These are phyloP conservation scores for Sebastes nivosus DNA, from an alignment of 2,797 vertebrate species.

Conservation along the genomic window DNA sequence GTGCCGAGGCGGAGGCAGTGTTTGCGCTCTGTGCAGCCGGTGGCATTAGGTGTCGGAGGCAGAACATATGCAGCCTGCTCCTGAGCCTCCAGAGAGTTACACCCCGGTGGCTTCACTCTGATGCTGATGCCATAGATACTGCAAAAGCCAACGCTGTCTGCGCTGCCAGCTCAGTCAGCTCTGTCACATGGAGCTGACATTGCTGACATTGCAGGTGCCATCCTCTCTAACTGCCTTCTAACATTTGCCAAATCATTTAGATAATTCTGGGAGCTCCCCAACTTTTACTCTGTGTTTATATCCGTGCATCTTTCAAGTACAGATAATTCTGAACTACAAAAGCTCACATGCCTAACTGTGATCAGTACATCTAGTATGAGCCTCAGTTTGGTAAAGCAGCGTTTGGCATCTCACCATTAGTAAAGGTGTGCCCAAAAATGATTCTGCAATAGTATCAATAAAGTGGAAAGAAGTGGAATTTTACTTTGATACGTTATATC, in stretches of 20 bases:
- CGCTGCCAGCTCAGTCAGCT: slow-evolving; percentile 39
- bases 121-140: slow-evolving; percentile 67
- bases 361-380: background rate
- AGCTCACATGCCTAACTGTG: background rate
- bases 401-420: background rate
- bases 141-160: slow-evolving; percentile 44
- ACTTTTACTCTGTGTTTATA: background rate
- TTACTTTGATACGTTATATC: background rate
- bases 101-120: slow-evolving; percentile 54
- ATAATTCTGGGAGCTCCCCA: background rate
- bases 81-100: slow-evolving; percentile 74
- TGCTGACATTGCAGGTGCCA: slow-evolving; percentile 50
- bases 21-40: slow-evolving; percentile 83
- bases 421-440: background rate
- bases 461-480: background rate
- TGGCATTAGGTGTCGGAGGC: slow-evolving; percentile 90
- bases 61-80: slow-evolving; percentile 84
- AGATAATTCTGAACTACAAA: background rate
- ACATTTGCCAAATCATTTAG: slow-evolving; percentile 34
- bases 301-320: background rate
- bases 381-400: background rate
- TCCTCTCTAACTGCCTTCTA: slow-evolving; percentile 13
- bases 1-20: slow-evolving; percentile 61
- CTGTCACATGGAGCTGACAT: slow-evolving; percentile 35
- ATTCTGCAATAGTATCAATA: background rate